A percentile compares a stretch with the other conserved stretches of the same genome.
Evolutionary conservation across 2,888 invertebrate species (phyloP).

Genomic region (Sylvicola cinctus): DNA sequence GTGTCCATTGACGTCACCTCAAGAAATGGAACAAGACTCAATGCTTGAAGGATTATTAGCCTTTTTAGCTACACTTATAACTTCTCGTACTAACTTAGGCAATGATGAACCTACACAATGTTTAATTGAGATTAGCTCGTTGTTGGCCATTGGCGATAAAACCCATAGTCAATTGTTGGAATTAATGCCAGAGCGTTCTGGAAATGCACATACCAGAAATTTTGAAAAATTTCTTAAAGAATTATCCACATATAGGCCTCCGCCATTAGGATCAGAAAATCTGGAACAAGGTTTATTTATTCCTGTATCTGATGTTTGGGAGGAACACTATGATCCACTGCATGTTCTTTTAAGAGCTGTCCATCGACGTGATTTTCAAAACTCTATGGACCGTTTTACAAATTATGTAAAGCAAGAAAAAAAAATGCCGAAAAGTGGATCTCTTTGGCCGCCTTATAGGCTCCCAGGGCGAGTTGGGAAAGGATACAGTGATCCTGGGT

Average conservation of each 20-base stretch:
- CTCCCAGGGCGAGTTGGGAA: slow-evolving; percentile 40
- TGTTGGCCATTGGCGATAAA: slow-evolving; percentile 83
- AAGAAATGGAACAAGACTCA: slow-evolving; percentile 66
- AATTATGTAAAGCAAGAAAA: slow-evolving; percentile 46
- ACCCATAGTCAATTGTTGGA: slow-evolving; percentile 92
- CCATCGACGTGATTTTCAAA: slow-evolving; percentile 81
- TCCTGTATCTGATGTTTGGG: slow-evolving; percentile 75
- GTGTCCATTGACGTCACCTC: slow-evolving; percentile 42
- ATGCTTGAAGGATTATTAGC: slow-evolving; percentile 88
- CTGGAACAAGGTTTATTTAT: slow-evolving; percentile 82
- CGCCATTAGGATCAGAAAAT: slow-evolving; percentile 45
- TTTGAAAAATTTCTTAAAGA: slow-evolving; percentile 71
- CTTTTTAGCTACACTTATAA: slow-evolving; percentile 73
- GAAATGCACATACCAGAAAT: slow-evolving; percentile 74
- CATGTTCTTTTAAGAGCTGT: slow-evolving; percentile 81
- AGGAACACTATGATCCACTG: slow-evolving; percentile 79
- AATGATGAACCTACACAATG: slow-evolving; percentile 45
- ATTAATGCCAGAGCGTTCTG: slow-evolving; percentile 87
- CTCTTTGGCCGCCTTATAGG: slow-evolving; percentile 67
- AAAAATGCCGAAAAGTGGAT: slow-evolving; percentile 32
- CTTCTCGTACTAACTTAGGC: slow-evolving; percentile 62
- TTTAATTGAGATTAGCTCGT: slow-evolving; percentile 77
- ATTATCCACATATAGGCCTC: slow-evolving; percentile 70
- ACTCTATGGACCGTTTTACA: slow-evolving; percentile 81
- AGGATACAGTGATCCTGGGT: slow-evolving; percentile 44